phyloP scores from a whole-genome alignment of 2,113 vertebrate genomes.

The Shinisaurus crocodilurus region DNA sequence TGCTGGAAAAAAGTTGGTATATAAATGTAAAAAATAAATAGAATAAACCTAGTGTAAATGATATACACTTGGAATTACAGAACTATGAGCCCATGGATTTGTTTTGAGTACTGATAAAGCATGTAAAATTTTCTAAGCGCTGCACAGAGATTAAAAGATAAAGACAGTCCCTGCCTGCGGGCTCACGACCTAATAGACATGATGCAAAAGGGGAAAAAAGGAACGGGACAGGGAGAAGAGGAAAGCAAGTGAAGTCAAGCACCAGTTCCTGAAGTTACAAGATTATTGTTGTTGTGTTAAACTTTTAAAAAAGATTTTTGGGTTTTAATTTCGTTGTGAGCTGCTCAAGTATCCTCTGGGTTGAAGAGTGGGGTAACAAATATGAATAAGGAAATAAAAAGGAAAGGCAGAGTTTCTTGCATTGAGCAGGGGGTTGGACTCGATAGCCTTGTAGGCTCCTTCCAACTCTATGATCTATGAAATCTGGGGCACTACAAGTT shows the following conservation, averaged over 20 bases:
- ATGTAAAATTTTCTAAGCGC: background rate
- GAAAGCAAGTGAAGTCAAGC: background rate
- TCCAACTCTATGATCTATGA: too few species aligned
- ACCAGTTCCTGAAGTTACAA: background rate
- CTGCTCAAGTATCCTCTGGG: background rate
- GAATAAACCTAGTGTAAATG: too few species aligned
- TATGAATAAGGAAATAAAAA: background rate
- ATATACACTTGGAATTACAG: too few species aligned
- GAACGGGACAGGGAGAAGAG: background rate
- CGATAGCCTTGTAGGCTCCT: too few species aligned
- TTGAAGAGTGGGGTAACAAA: background rate
- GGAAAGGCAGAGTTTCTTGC: too few species aligned
- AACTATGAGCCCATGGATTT: too few species aligned
- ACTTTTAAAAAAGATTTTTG: background rate
- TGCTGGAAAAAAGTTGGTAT: too few species aligned
- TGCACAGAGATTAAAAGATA: background rate
- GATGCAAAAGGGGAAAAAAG: background rate
- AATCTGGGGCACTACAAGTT: too few species aligned
- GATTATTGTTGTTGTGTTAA: background rate
- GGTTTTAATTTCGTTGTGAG: background rate
- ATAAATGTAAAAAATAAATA: too few species aligned
- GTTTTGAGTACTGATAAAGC: background rate
- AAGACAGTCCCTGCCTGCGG: background rate
- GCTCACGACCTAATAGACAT: background rate
- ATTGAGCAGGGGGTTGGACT: too few species aligned